These are phyloP conservation scores for Spheniscus humboldti DNA, from an alignment of 2,797 vertebrate species.

Conservation along the genomic window DNA sequence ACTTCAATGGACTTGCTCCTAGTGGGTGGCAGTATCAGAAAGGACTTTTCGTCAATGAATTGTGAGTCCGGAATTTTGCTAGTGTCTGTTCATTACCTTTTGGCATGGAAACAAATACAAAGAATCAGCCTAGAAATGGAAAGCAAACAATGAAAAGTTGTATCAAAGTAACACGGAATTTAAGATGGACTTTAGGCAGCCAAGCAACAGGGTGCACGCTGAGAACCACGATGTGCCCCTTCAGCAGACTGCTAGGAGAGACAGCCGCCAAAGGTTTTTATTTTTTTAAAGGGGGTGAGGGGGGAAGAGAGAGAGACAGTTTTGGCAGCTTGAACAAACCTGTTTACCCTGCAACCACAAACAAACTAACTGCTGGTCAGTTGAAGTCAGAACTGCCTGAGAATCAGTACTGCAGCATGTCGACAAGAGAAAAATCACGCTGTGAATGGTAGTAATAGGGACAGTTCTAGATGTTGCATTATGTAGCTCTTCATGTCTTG, in stretches of 20 bases:
- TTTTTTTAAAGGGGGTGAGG: neutral
- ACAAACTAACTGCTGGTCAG: neutral
- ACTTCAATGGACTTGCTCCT: neutral
- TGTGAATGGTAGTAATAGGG: neutral
- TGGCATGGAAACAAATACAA: neutral
- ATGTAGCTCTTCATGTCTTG: neutral
- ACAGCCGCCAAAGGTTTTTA: neutral
- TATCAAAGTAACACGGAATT: neutral
- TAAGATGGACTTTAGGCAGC: neutral
- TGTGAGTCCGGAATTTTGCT: neutral
- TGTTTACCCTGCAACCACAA: neutral
- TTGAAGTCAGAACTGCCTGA: neutral
- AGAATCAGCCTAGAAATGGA: neutral
- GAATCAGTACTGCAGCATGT: neutral
- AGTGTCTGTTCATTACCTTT: neutral
- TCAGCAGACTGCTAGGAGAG: neutral
- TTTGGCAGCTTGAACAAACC: neutral
- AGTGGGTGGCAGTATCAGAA: neutral
- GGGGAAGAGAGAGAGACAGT: neutral
- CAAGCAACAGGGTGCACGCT: accelerated
- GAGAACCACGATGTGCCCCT: neutral
- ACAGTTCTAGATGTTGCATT: neutral
- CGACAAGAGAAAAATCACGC: neutral
- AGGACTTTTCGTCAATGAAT: neutral
- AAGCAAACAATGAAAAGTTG: neutral